phyloP scores from a whole-genome alignment of 2,797 vertebrate species.

The Fratercula arctica region DNA sequence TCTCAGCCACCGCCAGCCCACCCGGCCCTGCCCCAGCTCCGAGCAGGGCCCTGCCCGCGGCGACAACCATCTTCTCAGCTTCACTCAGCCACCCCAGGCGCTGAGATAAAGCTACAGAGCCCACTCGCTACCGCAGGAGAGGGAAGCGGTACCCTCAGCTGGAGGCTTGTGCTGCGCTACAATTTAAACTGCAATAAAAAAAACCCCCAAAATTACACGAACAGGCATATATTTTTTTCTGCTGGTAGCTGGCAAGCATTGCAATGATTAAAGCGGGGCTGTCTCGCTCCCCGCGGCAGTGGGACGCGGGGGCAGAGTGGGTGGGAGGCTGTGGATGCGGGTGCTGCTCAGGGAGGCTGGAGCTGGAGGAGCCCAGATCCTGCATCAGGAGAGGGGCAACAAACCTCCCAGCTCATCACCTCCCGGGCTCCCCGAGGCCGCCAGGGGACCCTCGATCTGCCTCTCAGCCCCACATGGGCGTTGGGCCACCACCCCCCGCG shows the following conservation, averaged over 20 bases:
- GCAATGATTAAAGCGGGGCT: not conserved
- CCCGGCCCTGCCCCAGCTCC: not conserved
- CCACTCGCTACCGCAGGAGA: not conserved
- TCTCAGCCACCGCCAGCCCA: not conserved
- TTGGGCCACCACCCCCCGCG: not conserved
- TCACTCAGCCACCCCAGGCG: not conserved
- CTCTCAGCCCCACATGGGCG: not conserved
- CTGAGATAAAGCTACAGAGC: rapidly evolving
- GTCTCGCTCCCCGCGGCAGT: rapidly evolving
- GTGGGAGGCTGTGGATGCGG: not conserved
- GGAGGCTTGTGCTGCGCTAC: not conserved
- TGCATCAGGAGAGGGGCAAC: not conserved
- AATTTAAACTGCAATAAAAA: not conserved
- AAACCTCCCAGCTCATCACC: rapidly evolving
- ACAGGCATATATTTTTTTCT: rapidly evolving
- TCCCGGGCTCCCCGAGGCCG: not conserved
- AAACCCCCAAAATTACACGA: not conserved
- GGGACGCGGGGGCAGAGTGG: not conserved
- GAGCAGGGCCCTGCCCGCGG: not conserved
- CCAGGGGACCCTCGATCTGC: not conserved
- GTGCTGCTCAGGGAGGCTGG: not conserved
- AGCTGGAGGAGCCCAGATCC: not conserved
- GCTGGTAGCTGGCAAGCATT: not conserved
- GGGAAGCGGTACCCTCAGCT: not conserved
- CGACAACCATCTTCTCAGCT: not conserved